Percentiles rank a stretch among this genome's conserved stretches.
phyloP scores from a whole-genome alignment of 2,113 vertebrate species.

The Cynocephalus volans region DNA sequence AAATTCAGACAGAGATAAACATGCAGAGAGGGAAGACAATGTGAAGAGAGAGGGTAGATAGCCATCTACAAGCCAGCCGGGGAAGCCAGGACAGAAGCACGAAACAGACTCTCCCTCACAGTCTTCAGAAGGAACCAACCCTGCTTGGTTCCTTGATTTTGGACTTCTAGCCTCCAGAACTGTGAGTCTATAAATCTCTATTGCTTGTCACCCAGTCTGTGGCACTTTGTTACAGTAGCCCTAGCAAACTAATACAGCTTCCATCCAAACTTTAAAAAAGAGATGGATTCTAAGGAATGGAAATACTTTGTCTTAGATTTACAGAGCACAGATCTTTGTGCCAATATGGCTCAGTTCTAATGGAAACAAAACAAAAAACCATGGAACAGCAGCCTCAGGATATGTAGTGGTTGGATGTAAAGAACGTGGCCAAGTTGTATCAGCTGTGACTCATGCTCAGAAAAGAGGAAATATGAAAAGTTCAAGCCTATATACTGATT shows the following conservation, averaged over 20 bases:
- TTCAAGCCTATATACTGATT: slow-evolving; percentile 41
- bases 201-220: not conserved
- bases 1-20: not conserved
- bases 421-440: not conserved
- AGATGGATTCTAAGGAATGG: not conserved
- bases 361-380: not conserved
- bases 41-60: rapidly evolving
- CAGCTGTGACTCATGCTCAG: not conserved
- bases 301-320: not conserved
- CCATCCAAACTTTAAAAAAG: not conserved
- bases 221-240: not conserved
- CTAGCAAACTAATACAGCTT: not conserved
- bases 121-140: not conserved
- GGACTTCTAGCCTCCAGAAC: not conserved
- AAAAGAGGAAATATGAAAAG: slow-evolving; percentile 47
- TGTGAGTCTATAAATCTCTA: no score
- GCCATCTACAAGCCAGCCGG: not conserved
- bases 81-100: not conserved
- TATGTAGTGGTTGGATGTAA: not conserved
- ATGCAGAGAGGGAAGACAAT: not conserved
- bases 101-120: no score
- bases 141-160: not conserved
- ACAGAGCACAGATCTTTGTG: not conserved
- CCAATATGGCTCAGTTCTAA: not conserved
- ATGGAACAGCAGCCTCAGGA: not conserved